These are phyloP conservation scores for Pogonus chalceus DNA, from an alignment of 1,140 invertebrate genomes.

Conservation along the genomic window DNA sequence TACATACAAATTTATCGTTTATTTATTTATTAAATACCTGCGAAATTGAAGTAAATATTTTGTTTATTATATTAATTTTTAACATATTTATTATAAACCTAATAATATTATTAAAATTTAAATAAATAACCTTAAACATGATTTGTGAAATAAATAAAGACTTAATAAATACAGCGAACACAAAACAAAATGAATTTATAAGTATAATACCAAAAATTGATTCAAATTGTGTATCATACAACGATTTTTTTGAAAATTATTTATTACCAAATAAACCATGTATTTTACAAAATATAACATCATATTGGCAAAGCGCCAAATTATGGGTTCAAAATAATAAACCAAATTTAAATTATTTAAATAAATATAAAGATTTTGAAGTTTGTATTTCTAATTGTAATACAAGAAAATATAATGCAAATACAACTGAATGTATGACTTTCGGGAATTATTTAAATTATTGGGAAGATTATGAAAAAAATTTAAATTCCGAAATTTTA, in stretches of 20 bases:
- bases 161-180: no score
- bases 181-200: slow-evolving; percentile 8
- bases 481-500: slow-evolving; percentile 33
- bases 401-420: slow-evolving; percentile 59
- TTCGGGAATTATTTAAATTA: slow-evolving; percentile 60
- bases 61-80: no score
- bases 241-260: slow-evolving; percentile 47
- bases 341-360: slow-evolving; percentile 55
- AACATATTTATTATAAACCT: no score
- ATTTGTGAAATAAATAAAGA: no score
- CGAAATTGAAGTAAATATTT: no score
- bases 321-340: slow-evolving; percentile 44
- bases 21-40: no score
- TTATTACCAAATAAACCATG: slow-evolving; percentile 55
- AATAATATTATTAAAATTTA: no score
- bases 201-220: slow-evolving; percentile 14
- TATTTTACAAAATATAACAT: slow-evolving; percentile 49
- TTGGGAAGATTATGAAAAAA: slow-evolving; percentile 45
- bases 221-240: slow-evolving; percentile 17
- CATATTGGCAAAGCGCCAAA: slow-evolving; percentile 46
- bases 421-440: slow-evolving; percentile 54
- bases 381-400: slow-evolving; percentile 75
- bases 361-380: slow-evolving; percentile 42
- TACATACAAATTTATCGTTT: no score
- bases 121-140: no score